Base-by-base conservation (phyloP, 2,888 invertebrate genomes). In the Agrotis puta region DNA sequence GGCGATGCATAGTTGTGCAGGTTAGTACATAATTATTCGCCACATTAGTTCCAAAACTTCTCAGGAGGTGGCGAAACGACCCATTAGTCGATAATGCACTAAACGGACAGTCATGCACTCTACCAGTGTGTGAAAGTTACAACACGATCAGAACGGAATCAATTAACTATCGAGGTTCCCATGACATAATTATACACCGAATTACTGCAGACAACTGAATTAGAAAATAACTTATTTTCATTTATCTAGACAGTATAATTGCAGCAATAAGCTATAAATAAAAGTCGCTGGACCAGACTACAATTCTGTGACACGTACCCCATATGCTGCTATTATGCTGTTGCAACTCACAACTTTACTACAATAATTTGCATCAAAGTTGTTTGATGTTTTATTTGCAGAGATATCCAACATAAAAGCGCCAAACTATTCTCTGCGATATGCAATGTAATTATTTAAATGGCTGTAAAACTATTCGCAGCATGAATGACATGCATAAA, bases 61-160 rank as follows among this genome's bases (percentile, higher is more conserved):
- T 70, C 56, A 77, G 13, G 56, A 45, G 2, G 20, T 57, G 54
- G 22, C 70, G 33, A 50, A 77, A 57, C 45, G 20, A 24, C 24
- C 24, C n/a, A 56, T 74, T 27, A 50, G 13, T 51, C 56, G 20
- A 54, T 69, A 63, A 59, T 68, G 73, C 54, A 80, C 65, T 72
- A 70, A 79, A 80, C 76, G 57, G 33, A 69, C 57, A 74, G 62
- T 69, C 69, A 75, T 81, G 70, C 54, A 56, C 53, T 63, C n/a
- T 18, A 11, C 9, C 50, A 71, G 62, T 74, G 75, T 82, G 79
- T 69, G 70, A 79, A 71, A 81, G 64, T 79, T 83, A 70, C 82
- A 64, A 79, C 77, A 80, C 72, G 24, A 66, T 58, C 47, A 64
- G 68, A 73, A 57, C 54, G 63, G 78, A 80, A 81, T 79, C 70